phyloP scores from a whole-genome alignment of 1,140 invertebrate species.

The Periplaneta americana region DNA sequence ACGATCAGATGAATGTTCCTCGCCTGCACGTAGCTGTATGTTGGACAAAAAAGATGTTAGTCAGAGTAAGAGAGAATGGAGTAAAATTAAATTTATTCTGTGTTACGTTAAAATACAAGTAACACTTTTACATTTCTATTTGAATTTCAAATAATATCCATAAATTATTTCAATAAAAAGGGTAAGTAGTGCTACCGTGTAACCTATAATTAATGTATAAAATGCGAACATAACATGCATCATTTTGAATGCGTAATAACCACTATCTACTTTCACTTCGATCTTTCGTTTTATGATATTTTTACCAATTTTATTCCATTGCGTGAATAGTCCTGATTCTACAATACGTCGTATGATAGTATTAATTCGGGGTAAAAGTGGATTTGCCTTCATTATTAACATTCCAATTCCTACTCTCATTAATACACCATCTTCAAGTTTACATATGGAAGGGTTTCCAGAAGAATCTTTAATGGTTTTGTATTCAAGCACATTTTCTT shows the following conservation, averaged over 20 bases:
- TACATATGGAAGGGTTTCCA: not conserved
- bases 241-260: not conserved
- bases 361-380: not conserved
- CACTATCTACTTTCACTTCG: not conserved
- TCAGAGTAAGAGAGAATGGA: no score
- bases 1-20: no score
- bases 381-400: not conserved
- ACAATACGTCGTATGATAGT: not conserved
- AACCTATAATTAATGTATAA: not conserved
- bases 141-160: no score
- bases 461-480: not conserved
- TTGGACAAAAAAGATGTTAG: no score
- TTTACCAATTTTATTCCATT: not conserved
- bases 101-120: no score
- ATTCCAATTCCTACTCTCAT: not conserved
- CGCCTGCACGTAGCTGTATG: no score
- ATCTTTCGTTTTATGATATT: no score
- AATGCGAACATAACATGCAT: not conserved
- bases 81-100: no score
- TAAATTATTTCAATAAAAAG: no score
- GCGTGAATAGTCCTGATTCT: not conserved
- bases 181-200: no score
- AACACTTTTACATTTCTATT: no score
- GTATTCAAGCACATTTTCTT: not conserved
- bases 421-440: not conserved